Evolutionary conservation across 1,140 invertebrate genomes (phyloP), one percentile per base, ranked within the genome.

Genomic region (Calliopsis andreniformis): DNA sequence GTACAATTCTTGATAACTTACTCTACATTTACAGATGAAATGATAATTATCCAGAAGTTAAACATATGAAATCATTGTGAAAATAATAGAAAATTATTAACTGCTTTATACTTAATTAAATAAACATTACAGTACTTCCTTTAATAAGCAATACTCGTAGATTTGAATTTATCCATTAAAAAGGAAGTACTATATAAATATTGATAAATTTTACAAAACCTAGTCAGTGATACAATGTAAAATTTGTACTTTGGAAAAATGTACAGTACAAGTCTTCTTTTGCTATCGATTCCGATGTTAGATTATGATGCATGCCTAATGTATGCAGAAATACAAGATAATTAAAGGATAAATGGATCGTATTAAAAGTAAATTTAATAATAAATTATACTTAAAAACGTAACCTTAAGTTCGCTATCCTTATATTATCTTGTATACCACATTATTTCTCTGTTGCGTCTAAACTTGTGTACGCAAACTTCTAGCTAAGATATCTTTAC

Each of bases 351-450:
- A 87, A 64, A 78, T 82, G 68, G 72, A 75, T 59, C 63, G 78
- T 69, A 79, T 86, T 85, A 85, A 80, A 78, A 84, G 84, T 84
- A 85, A 85, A 82, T 88, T 88, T 87, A 69, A 83, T 86, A 79
- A 86, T 87, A 86, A 84, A 83, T 84, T n/a, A 58, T 18, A 58
- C 30, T 58, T 35, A 45, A 14, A n/a, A 32, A 42, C 39, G 7
- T 43, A 71, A 39, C 28, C 25, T 43, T 39, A 3, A n/a, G 6
- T 73, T 28, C 63, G 12, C 55, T 67, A 47, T 51, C 51, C 20
- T 56, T 32, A 56, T 69, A 47, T 79, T 61, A 73, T 75, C 67
- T 20, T 68, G n/a, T n/a, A 66, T 70, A 76, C 35, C 3, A 42
- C 39, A 32, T 7, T 61, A 8, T 30, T 42, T 42, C 23, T 20